Evolutionary conservation across 2,888 invertebrate genomes (phyloP), one percentile per base, ranked within the genome.

Genomic region (Bruchidius siliquastri): DNA sequence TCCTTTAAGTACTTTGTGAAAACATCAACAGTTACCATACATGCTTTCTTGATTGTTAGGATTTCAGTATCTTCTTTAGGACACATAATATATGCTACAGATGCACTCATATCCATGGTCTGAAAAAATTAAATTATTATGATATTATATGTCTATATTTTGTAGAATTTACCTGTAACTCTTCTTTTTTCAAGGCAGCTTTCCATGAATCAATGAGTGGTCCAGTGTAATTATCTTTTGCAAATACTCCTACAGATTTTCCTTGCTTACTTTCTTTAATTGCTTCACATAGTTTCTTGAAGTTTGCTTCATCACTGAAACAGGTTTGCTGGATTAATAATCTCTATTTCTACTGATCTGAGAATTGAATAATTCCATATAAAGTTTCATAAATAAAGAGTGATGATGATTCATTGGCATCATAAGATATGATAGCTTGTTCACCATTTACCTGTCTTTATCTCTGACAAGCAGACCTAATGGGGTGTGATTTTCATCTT

Each of bases 1-100:
- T 98, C 97, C 86, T 97, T 96, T 68, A 99, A 90, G 87, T 96
- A 98, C 86, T 99, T 99, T 71, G 94, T 95, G 86, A 98, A 99
- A 20, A 99, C 93, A 87, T 98, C 98, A 73, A 96, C 94, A 13
- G 98, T 96, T 18, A 97, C 96, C 84, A 94, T 88, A 80, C 95
- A 95, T 0, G 99, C 98, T 87, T 97, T 97, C 84, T 96, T 96
- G 72, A 98, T 92, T 10, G 94, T 93, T 71, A 92, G 90, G 73
- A 99, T 88, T 87, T 99, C 99, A 0, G 92, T 87, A 79, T 98
- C 98, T 86, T 99, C 99, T 87, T 99, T 99, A 0, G 96, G 93
- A 6, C 96, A 94, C 92, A 98, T 95, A 0, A 98, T 88, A 79
- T 94, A 91, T 0, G 96, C 98, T 80, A 97, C 89, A 0, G 93